Evolutionary conservation across 2,888 invertebrate species (phyloP), one percentile per base, ranked within the genome.

Genomic region (Harpagoxenus sublaevis): DNA sequence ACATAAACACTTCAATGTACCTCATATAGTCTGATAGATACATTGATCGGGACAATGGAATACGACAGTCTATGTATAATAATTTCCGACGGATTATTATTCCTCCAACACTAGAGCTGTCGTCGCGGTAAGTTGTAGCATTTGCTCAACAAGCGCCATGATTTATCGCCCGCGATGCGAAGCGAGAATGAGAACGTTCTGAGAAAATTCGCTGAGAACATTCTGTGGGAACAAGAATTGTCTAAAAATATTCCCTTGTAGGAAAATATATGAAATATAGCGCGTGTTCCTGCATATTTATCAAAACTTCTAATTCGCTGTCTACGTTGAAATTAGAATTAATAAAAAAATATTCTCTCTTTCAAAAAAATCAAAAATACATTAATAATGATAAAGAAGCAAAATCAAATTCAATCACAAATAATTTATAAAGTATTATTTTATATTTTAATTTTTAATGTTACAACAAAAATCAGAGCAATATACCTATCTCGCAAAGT

Each of bases 1-100:
- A 45, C 9, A 66, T 66, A 77, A 77, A 77, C 77, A 77, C 53
- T 65, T 77, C 53, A 66, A 65, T 77, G 53, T 42, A 77, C 42
- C 53, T 77, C 39, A 51, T 35, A 65, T 75, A 15, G 10, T 51
- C 18, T 45, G 42, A 68, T 42, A 65, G 28, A 65, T 45, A 57
- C 68, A 45, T 39, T 35, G 57, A 68, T 55, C 68, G 45, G 10
- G 68, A 78, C 78, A 78, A 78, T 78, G 42, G 68, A 68, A 78
- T 45, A 45, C 75, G 42, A 45, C 55, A 48, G 42, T 57, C 78
- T 68, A 68, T 57, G 68, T 45, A 57, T 68, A 68, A 78, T 68
- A 68, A 55, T 78, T 42, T 39, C 42, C 28, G 28, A 51, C 28
- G 42, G 48, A 75, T 48, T 62, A 55, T 55, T 23, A 45, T 78